Percentiles rank a stretch among this genome's conserved stretches.
These are phyloP conservation scores for Porites cylindrica DNA, from an alignment of 92 coral and sea anemone genomes.

Conservation along the genomic window DNA sequence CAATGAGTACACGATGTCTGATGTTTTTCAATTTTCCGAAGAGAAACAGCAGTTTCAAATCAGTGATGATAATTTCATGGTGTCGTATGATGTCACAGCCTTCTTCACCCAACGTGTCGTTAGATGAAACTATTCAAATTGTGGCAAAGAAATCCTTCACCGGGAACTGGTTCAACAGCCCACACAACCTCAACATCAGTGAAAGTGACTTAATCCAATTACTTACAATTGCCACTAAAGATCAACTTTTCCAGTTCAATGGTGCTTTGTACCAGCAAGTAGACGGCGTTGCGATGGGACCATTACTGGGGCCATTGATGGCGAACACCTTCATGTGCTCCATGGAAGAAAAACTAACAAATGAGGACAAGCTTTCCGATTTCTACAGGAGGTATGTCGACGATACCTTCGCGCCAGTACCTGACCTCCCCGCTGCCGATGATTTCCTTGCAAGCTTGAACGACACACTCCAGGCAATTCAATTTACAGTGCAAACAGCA, in stretches of 20 bases:
- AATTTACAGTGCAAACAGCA: not conserved
- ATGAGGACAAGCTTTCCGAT: not conserved
- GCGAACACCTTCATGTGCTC: slow-evolving; percentile 27
- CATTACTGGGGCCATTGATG: slow-evolving; percentile 16
- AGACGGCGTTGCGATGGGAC: slow-evolving; percentile 26
- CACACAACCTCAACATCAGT: slow-evolving; percentile 10
- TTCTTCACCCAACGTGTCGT: slow-evolving; percentile 34
- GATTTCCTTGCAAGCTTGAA: not conserved
- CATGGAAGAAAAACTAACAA: not conserved
- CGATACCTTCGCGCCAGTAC: not conserved
- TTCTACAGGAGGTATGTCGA: slow-evolving; percentile 1
- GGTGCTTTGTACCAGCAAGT: slow-evolving; percentile 24
- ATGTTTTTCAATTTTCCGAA: slow-evolving; percentile 14
- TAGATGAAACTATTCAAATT: slow-evolving; percentile 45
- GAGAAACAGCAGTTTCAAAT: not conserved
- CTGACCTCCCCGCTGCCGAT: not conserved
- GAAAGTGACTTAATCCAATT: not conserved
- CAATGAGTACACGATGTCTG: slow-evolving; percentile 17
- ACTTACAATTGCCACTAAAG: not conserved
- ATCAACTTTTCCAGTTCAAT: not conserved
- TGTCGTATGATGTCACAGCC: slow-evolving; percentile 16
- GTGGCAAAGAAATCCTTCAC: slow-evolving; percentile 32
- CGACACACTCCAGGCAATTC: not conserved
- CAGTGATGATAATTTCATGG: not conserved
- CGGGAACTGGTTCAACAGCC: slow-evolving; percentile 13